Evolutionary conservation across 2,888 invertebrate species (phyloP).

Genomic region (Pharmacophagus antenor): DNA sequence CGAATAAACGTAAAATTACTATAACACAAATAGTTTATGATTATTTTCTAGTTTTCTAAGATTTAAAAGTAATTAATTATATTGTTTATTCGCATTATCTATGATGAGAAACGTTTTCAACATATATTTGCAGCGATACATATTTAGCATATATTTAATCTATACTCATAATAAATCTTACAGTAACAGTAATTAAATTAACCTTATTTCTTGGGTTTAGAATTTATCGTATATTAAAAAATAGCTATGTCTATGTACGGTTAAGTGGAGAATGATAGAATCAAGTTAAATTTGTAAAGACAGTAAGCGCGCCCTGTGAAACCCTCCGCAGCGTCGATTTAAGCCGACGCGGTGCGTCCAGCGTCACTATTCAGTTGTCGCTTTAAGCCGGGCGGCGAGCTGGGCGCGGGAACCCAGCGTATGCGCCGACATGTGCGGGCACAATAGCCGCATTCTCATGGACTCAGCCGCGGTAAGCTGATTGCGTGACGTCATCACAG

Average conservation of each 20-base stretch:
- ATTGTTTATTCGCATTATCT: too few species aligned
- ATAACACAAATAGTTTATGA: too few species aligned
- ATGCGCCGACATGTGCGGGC: constrained; percentile 73
- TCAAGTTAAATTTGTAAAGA: constrained; percentile 23
- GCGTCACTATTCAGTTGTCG: constrained; percentile 43
- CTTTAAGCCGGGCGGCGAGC: constrained; percentile 45
- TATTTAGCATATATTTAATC: too few species aligned
- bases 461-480: constrained; percentile 77
- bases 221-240: neutral
- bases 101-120: too few species aligned
- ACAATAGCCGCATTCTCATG: constrained; percentile 81
- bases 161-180: neutral
- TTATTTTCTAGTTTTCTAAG: too few species aligned
- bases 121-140: too few species aligned
- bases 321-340: constrained; percentile 27
- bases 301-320: constrained; percentile 21
- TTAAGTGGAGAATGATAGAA: constrained; percentile 4
- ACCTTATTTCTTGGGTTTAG: neutral
- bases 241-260: neutral
- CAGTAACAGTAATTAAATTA: neutral
- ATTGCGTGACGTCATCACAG: constrained; percentile 76
- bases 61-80: too few species aligned
- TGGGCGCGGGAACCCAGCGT: constrained; percentile 56
- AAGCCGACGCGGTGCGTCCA: constrained; percentile 40
- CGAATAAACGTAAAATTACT: neutral